Evolutionary conservation across 2,888 invertebrate genomes (phyloP), one percentile per base, ranked within the genome.

Genomic region (Linnaemya tessellans): DNA sequence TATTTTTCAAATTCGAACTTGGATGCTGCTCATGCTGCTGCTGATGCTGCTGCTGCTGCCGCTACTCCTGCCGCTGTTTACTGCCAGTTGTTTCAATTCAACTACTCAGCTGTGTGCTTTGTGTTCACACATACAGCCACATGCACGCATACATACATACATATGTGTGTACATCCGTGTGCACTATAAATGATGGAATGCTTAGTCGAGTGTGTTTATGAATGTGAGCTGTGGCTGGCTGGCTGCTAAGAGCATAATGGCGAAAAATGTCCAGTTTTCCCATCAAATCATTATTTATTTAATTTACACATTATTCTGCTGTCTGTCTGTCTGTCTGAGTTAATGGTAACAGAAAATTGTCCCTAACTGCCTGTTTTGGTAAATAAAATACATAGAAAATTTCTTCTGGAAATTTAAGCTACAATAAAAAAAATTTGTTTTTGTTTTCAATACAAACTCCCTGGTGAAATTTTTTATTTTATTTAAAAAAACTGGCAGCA

Each of bases 21-120:
- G 73, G 86, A 83, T 87, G 84, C 82, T 86, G 79, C 84, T 84
- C 60, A 77, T 84, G 74, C 71, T 88, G 80, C 67, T 87, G 84
- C 70, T 84, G 83, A 74, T 86, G 79, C 84, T 84, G 64, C 79
- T 86, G 74, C 71, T 88, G 80, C 70, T 87, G 84, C 67, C 84
- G 84, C 80, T 86, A 74, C 84, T 82, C 64, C 79, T 86, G 74
- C 71, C 88, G 80, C 70, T 87, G 84, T 82, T 68, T 65, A 70
- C 70, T 84, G 83, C 74, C 75, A 80, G 64, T 77, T 85, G 64
- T 79, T 80, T 83, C 74, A 62, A 73, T 68, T 73, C 65, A 43
- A 70, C n/a, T 13, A 22, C 84, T 84, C 80, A 84, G 84, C 80
- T 84, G 80, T 75, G 70, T 82, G 82, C 73, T 82, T 84, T 86